Evolutionary conservation across 30 jellyfish, hydroid and myxozoan species (phyloP).

Genomic region (Aurelia sp.): DNA sequence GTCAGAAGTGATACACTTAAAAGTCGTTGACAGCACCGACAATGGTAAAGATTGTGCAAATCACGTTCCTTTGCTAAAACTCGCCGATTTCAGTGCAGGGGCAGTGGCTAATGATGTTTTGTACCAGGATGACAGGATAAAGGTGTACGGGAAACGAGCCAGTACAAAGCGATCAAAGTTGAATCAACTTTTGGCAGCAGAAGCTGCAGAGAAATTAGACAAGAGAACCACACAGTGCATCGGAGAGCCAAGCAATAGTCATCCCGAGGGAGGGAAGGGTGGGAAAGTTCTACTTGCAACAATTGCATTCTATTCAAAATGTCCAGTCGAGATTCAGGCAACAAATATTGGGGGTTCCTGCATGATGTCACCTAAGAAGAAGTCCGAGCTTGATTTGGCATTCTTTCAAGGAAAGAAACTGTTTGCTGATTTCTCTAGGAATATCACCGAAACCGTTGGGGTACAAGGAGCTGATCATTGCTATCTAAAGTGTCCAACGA

Average conservation of each 20-base stretch:
- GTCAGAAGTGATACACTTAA: not conserved
- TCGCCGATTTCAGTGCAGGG: not conserved
- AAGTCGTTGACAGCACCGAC: slow-evolving; percentile 19
- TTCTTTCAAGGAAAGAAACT: slow-evolving; percentile 7
- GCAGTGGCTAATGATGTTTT: slow-evolving; percentile 22
- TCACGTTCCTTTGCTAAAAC: not conserved
- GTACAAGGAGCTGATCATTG: not conserved
- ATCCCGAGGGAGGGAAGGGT: slow-evolving; percentile 3
- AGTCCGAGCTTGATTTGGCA: not conserved
- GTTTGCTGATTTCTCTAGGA: not conserved
- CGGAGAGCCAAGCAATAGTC: not conserved
- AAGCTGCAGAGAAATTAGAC: no score
- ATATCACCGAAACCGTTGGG: not conserved
- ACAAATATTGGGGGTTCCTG: not conserved
- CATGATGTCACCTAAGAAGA: slow-evolving; percentile 1
- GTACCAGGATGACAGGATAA: not conserved
- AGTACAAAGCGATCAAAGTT: not conserved
- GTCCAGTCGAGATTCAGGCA: not conserved
- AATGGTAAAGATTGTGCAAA: not conserved
- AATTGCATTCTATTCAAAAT: not conserved
- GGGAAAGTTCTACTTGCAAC: slow-evolving; percentile 14
- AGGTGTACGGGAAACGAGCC: slow-evolving; percentile 7
- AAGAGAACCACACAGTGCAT: not conserved
- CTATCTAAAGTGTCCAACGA: not conserved
- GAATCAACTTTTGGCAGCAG: not conserved